These are phyloP conservation scores for Enoplolaimus lenunculus DNA, from an alignment of 2,888 invertebrate species.

Conservation along the genomic window DNA sequence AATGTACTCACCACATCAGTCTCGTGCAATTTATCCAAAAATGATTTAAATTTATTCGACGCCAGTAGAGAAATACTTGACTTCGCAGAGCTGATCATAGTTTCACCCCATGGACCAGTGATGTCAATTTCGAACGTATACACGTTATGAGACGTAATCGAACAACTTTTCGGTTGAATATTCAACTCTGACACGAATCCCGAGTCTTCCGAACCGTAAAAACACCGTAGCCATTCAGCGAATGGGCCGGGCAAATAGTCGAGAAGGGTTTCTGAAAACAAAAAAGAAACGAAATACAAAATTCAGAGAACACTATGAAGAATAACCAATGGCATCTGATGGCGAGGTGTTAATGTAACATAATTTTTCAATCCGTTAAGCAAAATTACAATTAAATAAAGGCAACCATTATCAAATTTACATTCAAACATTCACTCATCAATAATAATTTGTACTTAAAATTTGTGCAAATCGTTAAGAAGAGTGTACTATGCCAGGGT, in stretches of 20 bases:
- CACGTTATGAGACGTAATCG: conserved; percentile 18
- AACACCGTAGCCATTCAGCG: conserved; percentile 31
- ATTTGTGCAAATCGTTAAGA: no score
- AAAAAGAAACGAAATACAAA: no score
- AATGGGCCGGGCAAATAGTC: conserved; percentile 33
- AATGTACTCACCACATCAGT: conserved; percentile 35
- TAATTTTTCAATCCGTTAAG: no score
- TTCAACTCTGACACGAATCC: neutral
- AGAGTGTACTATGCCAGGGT: no score
- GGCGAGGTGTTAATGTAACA: no score
- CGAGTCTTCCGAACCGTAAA: conserved; percentile 30
- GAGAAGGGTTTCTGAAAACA: conserved; percentile 28
- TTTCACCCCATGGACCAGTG: conserved; percentile 33
- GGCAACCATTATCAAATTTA: no score
- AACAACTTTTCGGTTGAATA: conserved; percentile 9
- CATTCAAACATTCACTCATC: no score
- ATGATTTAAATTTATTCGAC: conserved; percentile 29
- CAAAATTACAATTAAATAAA: no score
- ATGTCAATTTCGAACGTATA: conserved; percentile 26
- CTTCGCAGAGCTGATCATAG: conserved; percentile 29
- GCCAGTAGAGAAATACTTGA: conserved; percentile 30
- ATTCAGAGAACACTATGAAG: no score
- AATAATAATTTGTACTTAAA: no score
- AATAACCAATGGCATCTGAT: no score
- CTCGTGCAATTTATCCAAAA: conserved; percentile 30